Base-by-base conservation (phyloP, 1,140 invertebrate species). In the Maconellicoccus hirsutus region DNA sequence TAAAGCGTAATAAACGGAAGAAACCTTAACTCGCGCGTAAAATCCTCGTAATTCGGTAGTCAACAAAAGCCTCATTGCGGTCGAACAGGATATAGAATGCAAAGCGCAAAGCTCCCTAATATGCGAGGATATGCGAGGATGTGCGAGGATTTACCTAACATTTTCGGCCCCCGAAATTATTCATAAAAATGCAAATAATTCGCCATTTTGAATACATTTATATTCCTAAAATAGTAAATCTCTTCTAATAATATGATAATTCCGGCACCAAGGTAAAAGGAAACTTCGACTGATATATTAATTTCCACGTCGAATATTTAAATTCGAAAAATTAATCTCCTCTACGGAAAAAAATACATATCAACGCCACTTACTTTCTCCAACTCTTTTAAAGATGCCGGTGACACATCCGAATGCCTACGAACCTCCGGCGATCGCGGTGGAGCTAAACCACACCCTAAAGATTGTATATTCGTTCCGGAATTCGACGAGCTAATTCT, bases 361-460 rank as follows among this genome's bases (percentile, higher is more conserved):
- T 52, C 42, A 52, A 52, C 42, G 42, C 42, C 19, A 3, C 23
- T 72, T 72, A 91, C 89, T 84, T 91, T 89, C 81, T 92, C 90
- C 0, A 92, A 80, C 79, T 92, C 89, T 77, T 91, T 92, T 3
- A 92, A 80, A 39, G 89, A 91, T 0, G 89, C 89, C 0, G 89
- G 89, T 19, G 90, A 92, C 0, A 92, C 89, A 73, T 92, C 90
- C 0, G 89, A 91, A 76, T 92, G 90, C 39, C 90, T 80, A 0
- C 90, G 79, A 0, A 90, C 79, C 75, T 92, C 90, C 0, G 89
- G 88, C 72, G 87, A 90, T 26, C 89, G 81, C 0, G 90, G 90
- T 14, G 89, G 89, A 10, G 88, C 89, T 16, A 91, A 79, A 22
- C 83, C 84, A 19, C 80, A 79, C 29, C 83, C 83, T 22, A 82